Evolutionary conservation across 2,888 invertebrate genomes (phyloP), one percentile per base, ranked within the genome.

Genomic region (Lithosia quadra): DNA sequence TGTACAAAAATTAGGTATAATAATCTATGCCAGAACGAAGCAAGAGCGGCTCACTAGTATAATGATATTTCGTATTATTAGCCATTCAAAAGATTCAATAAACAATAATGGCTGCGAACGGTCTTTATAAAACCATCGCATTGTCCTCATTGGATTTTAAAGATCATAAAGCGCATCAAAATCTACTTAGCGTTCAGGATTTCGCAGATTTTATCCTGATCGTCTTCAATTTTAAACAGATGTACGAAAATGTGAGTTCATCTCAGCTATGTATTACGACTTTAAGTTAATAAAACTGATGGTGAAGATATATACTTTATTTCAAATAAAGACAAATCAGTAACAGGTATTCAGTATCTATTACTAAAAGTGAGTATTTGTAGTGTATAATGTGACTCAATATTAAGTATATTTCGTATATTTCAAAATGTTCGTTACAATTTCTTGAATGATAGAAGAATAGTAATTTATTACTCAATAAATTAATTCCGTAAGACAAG

Each of bases 161-260:
- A 65, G 39, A 56, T 75, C 64, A 64, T 53, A 69, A 73, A n/a
- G 24, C 55, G 60, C 66, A 75, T 78, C 60, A 78, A 70, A 76
- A 65, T 69, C 65, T 65, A 75, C 69, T 75, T 24, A 68, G 66
- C 34, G 67, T 34, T 65, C 67, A 28, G 36, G 8, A 63, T 28
- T 22, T 63, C 22, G 49, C 62, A 55, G 11, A 22, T 21, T 33
- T 33, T 39, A 9, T 56, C 39, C 49, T 56, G 56, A 61, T 67
- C 33, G 4, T 22, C 9, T 57, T 53, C 22, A 63, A 43, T 43
- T 28, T 24, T 3, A 24, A 39, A 62, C 28, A 24, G 15, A 22
- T 55, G 7, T 15, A 9, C 5, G n/a, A 22, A 24, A 10, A 22
- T 36, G 22, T 8, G 21, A 21, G 33, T 5, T 65, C n/a, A 10